Evolutionary conservation across 2,113 vertebrate genomes (phyloP).

Genomic region (Pantherophis guttatus): DNA sequence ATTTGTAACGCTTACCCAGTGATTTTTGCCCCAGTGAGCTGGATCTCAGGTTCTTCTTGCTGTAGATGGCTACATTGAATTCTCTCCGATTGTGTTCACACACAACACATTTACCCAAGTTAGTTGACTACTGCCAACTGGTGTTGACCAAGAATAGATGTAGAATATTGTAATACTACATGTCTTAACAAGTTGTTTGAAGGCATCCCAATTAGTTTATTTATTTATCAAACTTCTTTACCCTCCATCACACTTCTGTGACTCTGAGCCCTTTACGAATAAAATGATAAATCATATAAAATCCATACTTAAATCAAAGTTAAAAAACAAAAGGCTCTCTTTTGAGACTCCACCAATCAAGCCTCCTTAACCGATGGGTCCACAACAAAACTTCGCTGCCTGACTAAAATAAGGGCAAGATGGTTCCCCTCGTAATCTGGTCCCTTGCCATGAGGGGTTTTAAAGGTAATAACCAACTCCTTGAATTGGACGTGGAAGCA

Average conservation of each 20-base stretch:
- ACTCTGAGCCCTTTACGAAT: background rate
- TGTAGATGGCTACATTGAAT: background rate
- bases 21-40: background rate
- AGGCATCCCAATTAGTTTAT: background rate
- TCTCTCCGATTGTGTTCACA: background rate
- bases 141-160: background rate
- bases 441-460: too few species aligned
- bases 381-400: background rate
- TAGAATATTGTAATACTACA: background rate
- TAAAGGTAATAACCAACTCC: too few species aligned
- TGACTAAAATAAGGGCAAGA: background rate
- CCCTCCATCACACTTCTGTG: background rate
- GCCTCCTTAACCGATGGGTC: background rate
- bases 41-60: background rate
- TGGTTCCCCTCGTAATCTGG: background rate
- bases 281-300: background rate
- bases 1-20: background rate
- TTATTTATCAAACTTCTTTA: background rate
- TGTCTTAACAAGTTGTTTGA: background rate
- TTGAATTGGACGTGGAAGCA: too few species aligned
- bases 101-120: background rate
- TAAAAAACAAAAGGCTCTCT: background rate
- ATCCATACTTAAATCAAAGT: background rate
- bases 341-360: background rate
- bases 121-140: background rate